Base-by-base conservation (phyloP, 1,140 invertebrate species). In the Caerostris darwini region DNA sequence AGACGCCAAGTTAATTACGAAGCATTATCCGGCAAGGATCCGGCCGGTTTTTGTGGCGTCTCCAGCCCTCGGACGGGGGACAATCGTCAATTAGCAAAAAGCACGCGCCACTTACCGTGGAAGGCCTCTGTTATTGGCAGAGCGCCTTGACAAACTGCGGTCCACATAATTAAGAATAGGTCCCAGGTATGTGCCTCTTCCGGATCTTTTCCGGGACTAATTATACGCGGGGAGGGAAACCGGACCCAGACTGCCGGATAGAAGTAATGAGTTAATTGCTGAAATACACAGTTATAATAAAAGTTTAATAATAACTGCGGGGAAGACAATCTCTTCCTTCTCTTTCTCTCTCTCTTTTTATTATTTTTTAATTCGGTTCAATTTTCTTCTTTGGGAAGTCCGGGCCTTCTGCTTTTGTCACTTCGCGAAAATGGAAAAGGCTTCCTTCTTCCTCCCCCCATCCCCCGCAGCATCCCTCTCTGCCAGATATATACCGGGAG, bases 81-180 rank as follows among this genome's bases (percentile, higher is more conserved):
- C 90, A 92, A 92, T 92, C 90, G 90, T 92, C 90, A 92, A 92
- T 92, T 92, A 92, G 81, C 81, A 92, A 92, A 92, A 92, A 92
- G 90, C 90, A 92, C 71, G 90, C 81, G 12, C 59, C 89, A 59
- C 69, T 81, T 58, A 81, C 53, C n/a, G 54, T 19, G 54, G 58
- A 59, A 87, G 53, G 64, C 19, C 69, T 90, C 90, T 92, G 90
- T 92, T 92, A 92, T 92, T 92, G 90, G 61, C 90, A 92, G 90
- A 85, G 61, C 90, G 77, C 77, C 90, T 92, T 92, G 90, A 92
- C 90, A 92, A 92, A 92, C 81, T 92, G 90, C 90, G 90, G 90
- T 67, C 59, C 81, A 19, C 81, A 92, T 83, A 92, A 92, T 92
- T 92, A 92, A 92, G 90, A 64, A 91, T 57, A 81, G 71, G 87